A percentile compares a stretch with the other conserved stretches of the same genome.
Evolutionary conservation across 2,888 invertebrate genomes (phyloP).

Genomic region (Drosophila lacicola): DNA sequence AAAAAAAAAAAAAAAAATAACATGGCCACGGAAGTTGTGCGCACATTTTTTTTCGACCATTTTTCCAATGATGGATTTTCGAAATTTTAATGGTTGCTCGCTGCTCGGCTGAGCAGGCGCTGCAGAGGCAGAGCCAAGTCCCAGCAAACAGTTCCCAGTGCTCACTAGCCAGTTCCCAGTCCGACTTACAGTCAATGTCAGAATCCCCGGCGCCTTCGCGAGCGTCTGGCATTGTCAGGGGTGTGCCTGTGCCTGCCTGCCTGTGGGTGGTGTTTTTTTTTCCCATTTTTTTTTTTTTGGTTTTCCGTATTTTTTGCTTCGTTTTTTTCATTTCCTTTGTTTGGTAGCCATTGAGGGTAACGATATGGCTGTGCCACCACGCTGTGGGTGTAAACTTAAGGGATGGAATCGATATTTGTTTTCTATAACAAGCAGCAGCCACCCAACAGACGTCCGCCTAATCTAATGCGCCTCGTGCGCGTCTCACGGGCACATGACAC

Average conservation of each 20-base stretch:
- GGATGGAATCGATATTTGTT: constrained; percentile 81
- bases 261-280: constrained; percentile 71
- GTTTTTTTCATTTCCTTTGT: constrained; percentile 76
- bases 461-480: constrained; percentile 71
- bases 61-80: constrained; percentile 84
- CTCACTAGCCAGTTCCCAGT: constrained; percentile 20
- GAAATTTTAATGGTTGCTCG: constrained; percentile 84
- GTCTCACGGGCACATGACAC: constrained; percentile 66
- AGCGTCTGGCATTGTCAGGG: constrained; percentile 66
- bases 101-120: constrained; percentile 83
- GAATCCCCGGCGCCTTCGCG: constrained; percentile 42
- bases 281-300: constrained; percentile 21
- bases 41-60: constrained; percentile 73
- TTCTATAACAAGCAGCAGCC: constrained; percentile 68
- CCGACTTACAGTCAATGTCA: constrained; percentile 37
- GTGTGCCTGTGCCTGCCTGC: constrained; percentile 35
- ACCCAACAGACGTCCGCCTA: constrained; percentile 62
- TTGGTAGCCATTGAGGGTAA: constrained; percentile 79
- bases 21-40: constrained; percentile 76
- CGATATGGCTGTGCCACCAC: constrained; percentile 39
- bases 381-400: constrained; percentile 75
- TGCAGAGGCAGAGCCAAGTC: constrained; percentile 56
- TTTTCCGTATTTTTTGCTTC: constrained; percentile 42
- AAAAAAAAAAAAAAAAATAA: constrained; percentile 55
- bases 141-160: constrained; percentile 21